Percentiles rank a stretch among this genome's conserved stretches.
These are phyloP conservation scores for Pseudococcus longispinus DNA, from an alignment of 2,888 invertebrate species.

Conservation along the genomic window DNA sequence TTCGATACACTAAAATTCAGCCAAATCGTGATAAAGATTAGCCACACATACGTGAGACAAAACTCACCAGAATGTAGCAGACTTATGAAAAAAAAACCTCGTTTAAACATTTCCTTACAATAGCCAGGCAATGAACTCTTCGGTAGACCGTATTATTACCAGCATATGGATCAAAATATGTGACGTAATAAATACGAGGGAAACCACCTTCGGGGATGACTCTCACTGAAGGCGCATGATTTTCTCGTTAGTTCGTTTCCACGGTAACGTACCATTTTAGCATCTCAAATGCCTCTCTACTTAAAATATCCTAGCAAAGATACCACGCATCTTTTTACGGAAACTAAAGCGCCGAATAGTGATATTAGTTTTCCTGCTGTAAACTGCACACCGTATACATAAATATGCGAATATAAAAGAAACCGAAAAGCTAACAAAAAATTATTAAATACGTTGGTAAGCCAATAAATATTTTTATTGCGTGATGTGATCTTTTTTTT, in stretches of 20 bases:
- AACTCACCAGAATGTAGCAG: background rate
- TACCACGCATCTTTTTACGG: slow-evolving; percentile 48
- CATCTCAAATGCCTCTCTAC: slow-evolving; percentile 54
- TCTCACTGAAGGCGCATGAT: slow-evolving; percentile 53
- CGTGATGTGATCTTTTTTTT: slow-evolving; percentile 7
- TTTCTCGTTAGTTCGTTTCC: slow-evolving; percentile 50
- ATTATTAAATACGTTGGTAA: background rate
- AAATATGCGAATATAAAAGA: slow-evolving; percentile 11
- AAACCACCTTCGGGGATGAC: slow-evolving; percentile 48
- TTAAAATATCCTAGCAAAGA: slow-evolving; percentile 45
- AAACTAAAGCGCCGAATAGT: slow-evolving; percentile 46
- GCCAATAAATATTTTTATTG: background rate
- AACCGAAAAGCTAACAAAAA: background rate
- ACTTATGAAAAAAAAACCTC: background rate
- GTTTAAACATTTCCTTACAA: background rate
- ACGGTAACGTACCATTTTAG: slow-evolving; percentile 50
- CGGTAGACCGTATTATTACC: slow-evolving; percentile 51
- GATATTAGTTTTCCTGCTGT: slow-evolving; percentile 43
- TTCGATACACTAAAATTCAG: background rate
- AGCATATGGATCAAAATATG: slow-evolving; percentile 39
- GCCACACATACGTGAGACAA: background rate
- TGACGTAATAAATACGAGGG: slow-evolving; percentile 40
- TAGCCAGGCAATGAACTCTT: slow-evolving; percentile 52
- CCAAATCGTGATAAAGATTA: background rate
- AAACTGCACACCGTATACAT: slow-evolving; percentile 12